Percentiles rank a stretch among this genome's conserved stretches.
Conservation (phyloP, 1,140 invertebrate genomes). For the Drosophila simulans region DNA sequence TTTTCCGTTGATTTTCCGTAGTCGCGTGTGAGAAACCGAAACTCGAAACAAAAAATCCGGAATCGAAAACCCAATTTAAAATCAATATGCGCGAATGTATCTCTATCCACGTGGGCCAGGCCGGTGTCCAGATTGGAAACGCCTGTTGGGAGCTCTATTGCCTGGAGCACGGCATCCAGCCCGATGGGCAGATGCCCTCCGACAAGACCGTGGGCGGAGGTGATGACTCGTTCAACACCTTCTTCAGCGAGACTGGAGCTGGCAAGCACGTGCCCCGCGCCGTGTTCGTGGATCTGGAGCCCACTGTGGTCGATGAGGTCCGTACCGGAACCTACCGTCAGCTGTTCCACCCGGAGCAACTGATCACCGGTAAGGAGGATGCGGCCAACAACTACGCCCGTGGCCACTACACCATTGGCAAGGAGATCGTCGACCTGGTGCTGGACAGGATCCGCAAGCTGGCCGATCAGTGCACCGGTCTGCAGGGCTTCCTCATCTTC, state of each 20-base stretch:
- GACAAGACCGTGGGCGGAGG: conserved; percentile 8
- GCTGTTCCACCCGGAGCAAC: conserved; percentile 10
- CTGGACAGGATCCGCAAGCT: conserved; percentile 9
- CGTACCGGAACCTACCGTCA: conserved; percentile 6
- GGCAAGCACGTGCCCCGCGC: conserved; percentile 10
- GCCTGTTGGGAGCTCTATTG: conserved; percentile 11
- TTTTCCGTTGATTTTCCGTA: conserved; percentile 9
- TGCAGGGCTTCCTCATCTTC: conserved; percentile 11
- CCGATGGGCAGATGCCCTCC: conserved; percentile 11
- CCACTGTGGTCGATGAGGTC: conserved; percentile 6
- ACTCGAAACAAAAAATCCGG: background rate
- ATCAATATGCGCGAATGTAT: conserved; percentile 13
- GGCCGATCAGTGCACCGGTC: conserved; percentile 10
- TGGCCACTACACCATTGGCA: conserved; percentile 9
- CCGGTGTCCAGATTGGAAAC: conserved; percentile 4
- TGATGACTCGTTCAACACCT: conserved; percentile 7
- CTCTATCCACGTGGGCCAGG: conserved; percentile 9
- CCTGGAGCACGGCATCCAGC: conserved; percentile 11
- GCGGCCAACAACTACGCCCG: conserved; percentile 11
- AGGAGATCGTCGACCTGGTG: conserved; percentile 6
- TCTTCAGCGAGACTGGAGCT: conserved; percentile 8
- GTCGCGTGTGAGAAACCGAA: conserved; percentile 4
- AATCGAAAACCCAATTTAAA: background rate
- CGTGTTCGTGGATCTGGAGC: conserved; percentile 7
- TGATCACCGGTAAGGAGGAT: conserved; percentile 9